Percentiles rank a stretch among this genome's conserved stretches.
These are phyloP conservation scores for Phalacrocorax carbo DNA, from an alignment of 2,113 vertebrate species.

Conservation along the genomic window DNA sequence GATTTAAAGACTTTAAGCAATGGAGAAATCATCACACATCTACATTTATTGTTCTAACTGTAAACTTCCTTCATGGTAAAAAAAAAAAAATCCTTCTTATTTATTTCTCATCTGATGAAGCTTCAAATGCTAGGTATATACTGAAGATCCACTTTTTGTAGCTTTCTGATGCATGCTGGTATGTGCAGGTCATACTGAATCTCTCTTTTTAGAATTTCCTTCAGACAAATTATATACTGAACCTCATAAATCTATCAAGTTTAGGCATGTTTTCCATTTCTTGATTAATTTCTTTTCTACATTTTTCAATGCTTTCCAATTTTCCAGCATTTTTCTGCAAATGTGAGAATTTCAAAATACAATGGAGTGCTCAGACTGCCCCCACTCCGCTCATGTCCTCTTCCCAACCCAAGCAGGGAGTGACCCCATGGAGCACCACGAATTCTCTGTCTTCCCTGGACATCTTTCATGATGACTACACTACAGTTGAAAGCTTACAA, in stretches of 20 bases:
- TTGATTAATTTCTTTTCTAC: background rate
- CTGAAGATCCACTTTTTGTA: background rate
- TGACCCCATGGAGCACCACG: fast-evolving
- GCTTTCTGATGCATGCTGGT: background rate
- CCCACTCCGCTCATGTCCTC: fast-evolving
- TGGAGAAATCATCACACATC: background rate
- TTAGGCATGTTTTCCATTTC: background rate
- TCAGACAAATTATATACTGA: fast-evolving
- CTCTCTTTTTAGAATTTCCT: background rate
- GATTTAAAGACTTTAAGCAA: background rate
- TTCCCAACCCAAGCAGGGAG: fast-evolving
- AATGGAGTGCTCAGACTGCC: fast-evolving
- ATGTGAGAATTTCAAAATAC: background rate
- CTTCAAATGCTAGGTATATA: background rate
- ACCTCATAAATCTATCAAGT: background rate
- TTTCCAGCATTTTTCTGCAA: background rate
- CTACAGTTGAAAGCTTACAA: fast-evolving
- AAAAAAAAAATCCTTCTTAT: background rate
- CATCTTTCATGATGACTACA: background rate
- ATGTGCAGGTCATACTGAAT: background rate
- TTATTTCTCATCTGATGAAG: background rate
- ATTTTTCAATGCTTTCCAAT: background rate
- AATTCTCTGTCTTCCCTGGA: fast-evolving
- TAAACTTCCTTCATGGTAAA: background rate
- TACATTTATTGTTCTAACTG: background rate